Conservation (phyloP, 2,888 invertebrate species). For the Lottia scabra region DNA sequence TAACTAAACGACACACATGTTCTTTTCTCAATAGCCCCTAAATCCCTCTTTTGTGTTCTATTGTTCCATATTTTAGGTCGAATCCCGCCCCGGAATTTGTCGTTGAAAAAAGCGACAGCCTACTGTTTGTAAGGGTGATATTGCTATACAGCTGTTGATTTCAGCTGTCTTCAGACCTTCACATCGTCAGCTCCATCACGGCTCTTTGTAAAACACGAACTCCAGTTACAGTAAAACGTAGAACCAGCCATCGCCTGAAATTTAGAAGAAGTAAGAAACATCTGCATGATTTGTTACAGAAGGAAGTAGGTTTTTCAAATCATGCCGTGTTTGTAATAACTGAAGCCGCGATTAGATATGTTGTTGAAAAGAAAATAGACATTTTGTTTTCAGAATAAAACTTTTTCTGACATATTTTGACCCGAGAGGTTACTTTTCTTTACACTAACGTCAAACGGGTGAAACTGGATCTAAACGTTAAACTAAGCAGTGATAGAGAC, state of each 20-base stretch:
- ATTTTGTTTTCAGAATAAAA: background rate
- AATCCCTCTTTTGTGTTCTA: background rate
- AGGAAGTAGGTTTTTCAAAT: background rate
- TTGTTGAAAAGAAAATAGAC: background rate
- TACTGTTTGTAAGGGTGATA: constrained; percentile 3
- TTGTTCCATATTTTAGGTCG: background rate
- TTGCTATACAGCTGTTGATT: constrained; percentile 2
- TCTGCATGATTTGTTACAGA: constrained; percentile 4
- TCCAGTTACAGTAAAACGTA: background rate
- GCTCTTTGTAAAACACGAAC: background rate
- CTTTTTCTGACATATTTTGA: background rate
- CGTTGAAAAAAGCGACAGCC: background rate
- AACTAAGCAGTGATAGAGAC: background rate
- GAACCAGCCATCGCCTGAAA: background rate
- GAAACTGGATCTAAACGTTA: background rate
- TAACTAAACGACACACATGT: constrained; percentile 6
- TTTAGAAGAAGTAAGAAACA: background rate
- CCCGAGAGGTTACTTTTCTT: background rate
- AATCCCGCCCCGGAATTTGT: constrained; percentile 5
- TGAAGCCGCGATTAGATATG: constrained; percentile 1
- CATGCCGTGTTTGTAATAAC: background rate
- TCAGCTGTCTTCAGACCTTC: background rate
- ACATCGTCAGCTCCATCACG: background rate
- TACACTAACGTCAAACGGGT: constrained; percentile 1
- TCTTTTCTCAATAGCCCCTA: constrained; percentile 4